Evolutionary conservation across 1,140 invertebrate genomes (phyloP), one percentile per base, ranked within the genome.

Genomic region (Dendroctonus valens): DNA sequence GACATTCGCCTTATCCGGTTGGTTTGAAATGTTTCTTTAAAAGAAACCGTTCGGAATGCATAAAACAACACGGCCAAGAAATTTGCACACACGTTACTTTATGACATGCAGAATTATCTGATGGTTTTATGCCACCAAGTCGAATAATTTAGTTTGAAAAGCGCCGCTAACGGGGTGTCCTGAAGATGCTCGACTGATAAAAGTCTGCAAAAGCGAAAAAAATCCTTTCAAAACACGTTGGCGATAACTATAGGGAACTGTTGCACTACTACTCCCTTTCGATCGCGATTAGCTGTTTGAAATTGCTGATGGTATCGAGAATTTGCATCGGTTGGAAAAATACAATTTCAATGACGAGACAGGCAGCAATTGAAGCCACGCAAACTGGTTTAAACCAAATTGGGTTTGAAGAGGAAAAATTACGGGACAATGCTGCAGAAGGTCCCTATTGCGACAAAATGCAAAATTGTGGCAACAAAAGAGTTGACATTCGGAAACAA

Each of bases 131-230:
- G 44, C 59, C 39, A 52, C 59, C 50, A 52, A 51, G 59, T 37
- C 48, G 59, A 50, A 61, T 61, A 61, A 61, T 61, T 51, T 51
- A 52, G 59, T 49, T 51, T 61, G 48, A 61, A 61, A 61, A 61
- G 52, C 8, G 52, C 59, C 59, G 59, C 59, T 61, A 61, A 61
- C 59, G 44, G 59, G 59, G 59, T 61, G 59, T 49, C 59, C 52
- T 61, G 38, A 7, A 61, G 59, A 61, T 61, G 48, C 52, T 49
- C 37, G 59, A 61, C 59, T 61, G 59, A 61, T 61, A 61, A 61
- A 61, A 52, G 59, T 26, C 59, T 42, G 59, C 48, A 61, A 61
- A 61, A 61, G 59, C 26, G 3, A 26, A 26, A 26, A 61, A 49
- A 52, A 50, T 40, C 39, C 48, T 61, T 50, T 61, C 59, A 61